phyloP scores from a whole-genome alignment of 2,888 invertebrate genomes.

The Euzophera pinguis region DNA sequence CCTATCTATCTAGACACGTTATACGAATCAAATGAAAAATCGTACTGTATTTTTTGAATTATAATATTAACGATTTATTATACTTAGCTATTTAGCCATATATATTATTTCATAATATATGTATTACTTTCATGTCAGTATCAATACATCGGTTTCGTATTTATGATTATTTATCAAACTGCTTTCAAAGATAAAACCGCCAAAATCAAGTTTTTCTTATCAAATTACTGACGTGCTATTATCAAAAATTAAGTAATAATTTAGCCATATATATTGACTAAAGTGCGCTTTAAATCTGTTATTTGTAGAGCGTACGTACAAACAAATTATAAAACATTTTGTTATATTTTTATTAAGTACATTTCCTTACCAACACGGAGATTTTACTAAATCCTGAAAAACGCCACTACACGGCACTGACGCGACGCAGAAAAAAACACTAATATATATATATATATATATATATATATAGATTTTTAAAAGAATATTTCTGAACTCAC shows the following conservation, averaged over 20 bases:
- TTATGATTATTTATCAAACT: background rate
- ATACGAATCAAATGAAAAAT: too few species aligned
- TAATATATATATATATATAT: too few species aligned
- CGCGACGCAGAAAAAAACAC: conserved; percentile 10
- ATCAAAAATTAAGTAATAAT: background rate
- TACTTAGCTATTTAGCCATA: too few species aligned
- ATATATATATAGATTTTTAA: conserved; percentile 23
- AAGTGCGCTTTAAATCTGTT: too few species aligned
- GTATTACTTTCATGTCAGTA: too few species aligned
- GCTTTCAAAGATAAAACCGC: background rate
- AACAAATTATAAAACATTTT: too few species aligned
- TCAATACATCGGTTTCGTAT: background rate
- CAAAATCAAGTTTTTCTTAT: conserved; percentile 6
- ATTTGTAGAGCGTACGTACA: too few species aligned
- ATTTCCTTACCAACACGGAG: conserved; percentile 10
- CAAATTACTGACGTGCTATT: background rate
- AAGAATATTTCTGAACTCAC: conserved; percentile 33
- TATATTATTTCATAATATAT: too few species aligned
- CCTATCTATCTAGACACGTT: too few species aligned
- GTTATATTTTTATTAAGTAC: too few species aligned
- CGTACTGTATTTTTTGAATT: too few species aligned
- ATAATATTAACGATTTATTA: too few species aligned
- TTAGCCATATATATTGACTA: background rate
- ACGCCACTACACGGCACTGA: conserved; percentile 15
- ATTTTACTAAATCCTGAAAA: conserved; percentile 11